Evolutionary conservation across 2,113 vertebrate genomes (phyloP).

Genomic region (Engraulis encrasicolus): DNA sequence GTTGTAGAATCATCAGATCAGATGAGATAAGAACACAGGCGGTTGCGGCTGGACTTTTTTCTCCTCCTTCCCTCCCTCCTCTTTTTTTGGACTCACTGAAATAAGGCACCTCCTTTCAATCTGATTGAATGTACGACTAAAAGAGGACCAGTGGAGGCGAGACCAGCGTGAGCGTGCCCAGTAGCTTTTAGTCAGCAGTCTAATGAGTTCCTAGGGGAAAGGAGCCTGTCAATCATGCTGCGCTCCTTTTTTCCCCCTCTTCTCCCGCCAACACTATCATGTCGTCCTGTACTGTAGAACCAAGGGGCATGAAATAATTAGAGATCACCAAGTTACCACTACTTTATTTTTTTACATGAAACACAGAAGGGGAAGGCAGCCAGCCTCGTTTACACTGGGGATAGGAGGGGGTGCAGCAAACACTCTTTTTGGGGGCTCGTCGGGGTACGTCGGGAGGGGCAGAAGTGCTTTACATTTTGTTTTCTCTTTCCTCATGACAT

Average conservation of each 20-base stretch:
- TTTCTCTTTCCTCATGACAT: background rate
- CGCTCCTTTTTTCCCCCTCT: conserved; percentile 29
- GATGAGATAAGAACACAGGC: conserved; percentile 71
- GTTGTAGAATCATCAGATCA: conserved; percentile 71
- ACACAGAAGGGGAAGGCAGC: conserved; percentile 1
- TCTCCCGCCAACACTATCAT: conserved; percentile 60
- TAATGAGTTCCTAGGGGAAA: conserved; percentile 84
- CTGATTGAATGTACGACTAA: conserved; percentile 75
- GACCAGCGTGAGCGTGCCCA: conserved; percentile 75
- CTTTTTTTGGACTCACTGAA: conserved; percentile 60
- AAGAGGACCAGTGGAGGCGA: conserved; percentile 69
- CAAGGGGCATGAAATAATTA: conserved; percentile 82
- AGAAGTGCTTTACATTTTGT: conserved; percentile 15
- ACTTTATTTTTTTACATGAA: conserved; percentile 49
- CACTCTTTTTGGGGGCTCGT: background rate
- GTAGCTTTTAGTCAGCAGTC: conserved; percentile 80
- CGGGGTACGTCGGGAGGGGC: background rate
- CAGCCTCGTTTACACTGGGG: conserved; percentile 42
- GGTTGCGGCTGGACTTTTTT: conserved; percentile 34
- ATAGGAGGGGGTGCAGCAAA: background rate
- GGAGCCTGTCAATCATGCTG: conserved; percentile 75
- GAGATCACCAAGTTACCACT: conserved; percentile 67
- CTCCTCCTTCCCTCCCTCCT: conserved; percentile 27
- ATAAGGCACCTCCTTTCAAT: conserved; percentile 71
- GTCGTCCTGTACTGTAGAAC: conserved; percentile 70